Evolutionary conservation across 2,113 vertebrate genomes (phyloP).

Genomic region (Chaetura pelagica): DNA sequence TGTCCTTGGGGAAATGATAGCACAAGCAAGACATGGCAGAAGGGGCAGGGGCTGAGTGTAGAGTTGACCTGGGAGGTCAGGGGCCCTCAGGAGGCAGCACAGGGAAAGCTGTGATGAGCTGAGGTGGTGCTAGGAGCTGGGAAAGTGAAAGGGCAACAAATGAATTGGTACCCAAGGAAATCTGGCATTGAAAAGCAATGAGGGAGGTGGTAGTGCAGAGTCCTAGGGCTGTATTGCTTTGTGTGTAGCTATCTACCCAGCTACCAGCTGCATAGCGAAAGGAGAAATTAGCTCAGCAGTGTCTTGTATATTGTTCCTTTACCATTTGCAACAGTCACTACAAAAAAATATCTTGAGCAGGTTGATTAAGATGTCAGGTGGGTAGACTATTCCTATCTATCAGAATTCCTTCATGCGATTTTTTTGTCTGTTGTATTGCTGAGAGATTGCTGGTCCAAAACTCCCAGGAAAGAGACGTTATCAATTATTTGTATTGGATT

Average conservation of each 20-base stretch:
- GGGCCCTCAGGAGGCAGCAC: fast-evolving
- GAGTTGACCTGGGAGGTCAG: neutral
- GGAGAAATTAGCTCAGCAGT: neutral
- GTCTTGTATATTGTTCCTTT: neutral
- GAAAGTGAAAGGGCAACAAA: neutral
- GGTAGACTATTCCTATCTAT: neutral
- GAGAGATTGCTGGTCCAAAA: neutral
- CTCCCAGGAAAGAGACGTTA: neutral
- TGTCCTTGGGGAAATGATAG: neutral
- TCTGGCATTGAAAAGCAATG: neutral
- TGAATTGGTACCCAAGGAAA: neutral
- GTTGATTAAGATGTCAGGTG: neutral
- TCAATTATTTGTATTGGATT: neutral
- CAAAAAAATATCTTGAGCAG: neutral
- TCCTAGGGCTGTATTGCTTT: neutral
- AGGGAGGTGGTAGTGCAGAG: neutral
- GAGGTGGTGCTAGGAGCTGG: neutral
- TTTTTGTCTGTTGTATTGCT: neutral
- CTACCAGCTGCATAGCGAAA: neutral
- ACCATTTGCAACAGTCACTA: neutral
- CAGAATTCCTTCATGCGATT: neutral
- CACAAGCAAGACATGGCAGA: neutral
- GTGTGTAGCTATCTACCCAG: neutral
- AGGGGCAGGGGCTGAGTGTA: neutral
- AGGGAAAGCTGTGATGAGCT: neutral